A percentile compares a stretch with the other conserved stretches of the same genome.
Evolutionary conservation across 2,113 vertebrate genomes (phyloP).

Genomic region (Semicossyphus pulcher): DNA sequence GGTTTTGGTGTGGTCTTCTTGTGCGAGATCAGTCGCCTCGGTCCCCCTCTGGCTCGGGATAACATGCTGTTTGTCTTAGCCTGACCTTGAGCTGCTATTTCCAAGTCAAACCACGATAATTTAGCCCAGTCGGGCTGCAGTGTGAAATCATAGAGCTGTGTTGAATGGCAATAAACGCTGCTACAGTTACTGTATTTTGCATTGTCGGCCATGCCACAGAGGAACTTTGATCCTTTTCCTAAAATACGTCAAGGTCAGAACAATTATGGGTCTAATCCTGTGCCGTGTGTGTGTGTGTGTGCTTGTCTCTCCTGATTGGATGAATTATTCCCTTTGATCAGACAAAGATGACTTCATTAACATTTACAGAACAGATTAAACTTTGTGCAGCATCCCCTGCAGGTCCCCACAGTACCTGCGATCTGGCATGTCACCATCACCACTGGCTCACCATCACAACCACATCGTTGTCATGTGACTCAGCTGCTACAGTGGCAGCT

Average conservation of each 20-base stretch:
- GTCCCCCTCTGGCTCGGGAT: constrained; percentile 52
- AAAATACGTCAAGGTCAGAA: constrained; percentile 44
- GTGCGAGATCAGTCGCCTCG: constrained; percentile 49
- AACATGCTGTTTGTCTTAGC: constrained; percentile 69
- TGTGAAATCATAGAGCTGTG: constrained; percentile 38
- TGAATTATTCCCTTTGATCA: constrained; percentile 42
- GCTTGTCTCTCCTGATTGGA: constrained; percentile 3
- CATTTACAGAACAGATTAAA: constrained; percentile 32
- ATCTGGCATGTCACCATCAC: constrained; percentile 12
- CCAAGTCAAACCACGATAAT: constrained; percentile 62
- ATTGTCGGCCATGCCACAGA: constrained; percentile 10
- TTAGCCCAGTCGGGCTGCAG: constrained; percentile 43
- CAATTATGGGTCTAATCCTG: constrained; percentile 22
- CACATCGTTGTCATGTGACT: constrained; percentile 49
- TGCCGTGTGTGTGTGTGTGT: background rate
- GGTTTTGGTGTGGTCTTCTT: constrained; percentile 66
- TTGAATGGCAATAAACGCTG: constrained; percentile 43
- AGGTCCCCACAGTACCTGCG: constrained; percentile 6
- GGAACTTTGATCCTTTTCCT: constrained; percentile 33
- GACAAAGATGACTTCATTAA: constrained; percentile 43
- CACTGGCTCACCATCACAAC: background rate
- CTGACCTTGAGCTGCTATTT: constrained; percentile 73
- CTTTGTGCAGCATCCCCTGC: constrained; percentile 4
- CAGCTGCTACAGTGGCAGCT: constrained; percentile 19
- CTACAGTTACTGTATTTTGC: constrained; percentile 13